phyloP scores from a whole-genome alignment of 1,140 invertebrate genomes.

The Daktulosphaira vitifoliae region DNA sequence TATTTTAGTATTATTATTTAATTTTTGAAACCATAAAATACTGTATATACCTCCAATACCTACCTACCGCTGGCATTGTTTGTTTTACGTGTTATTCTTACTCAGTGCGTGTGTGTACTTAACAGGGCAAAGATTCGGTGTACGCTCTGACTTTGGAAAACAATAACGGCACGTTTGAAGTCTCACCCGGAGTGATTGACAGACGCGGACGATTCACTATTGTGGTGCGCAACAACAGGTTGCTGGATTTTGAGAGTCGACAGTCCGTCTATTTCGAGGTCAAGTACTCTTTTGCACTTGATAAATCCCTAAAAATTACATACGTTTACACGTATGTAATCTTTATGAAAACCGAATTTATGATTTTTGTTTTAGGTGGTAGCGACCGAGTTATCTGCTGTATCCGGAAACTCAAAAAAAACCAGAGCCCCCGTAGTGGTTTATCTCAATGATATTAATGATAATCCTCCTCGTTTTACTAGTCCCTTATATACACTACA shows the following conservation, averaged over 20 bases:
- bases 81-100: not conserved
- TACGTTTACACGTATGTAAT: not conserved
- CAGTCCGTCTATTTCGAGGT: constrained; percentile 34
- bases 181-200: constrained; percentile 77
- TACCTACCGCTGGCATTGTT: not conserved
- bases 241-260: constrained; percentile 73
- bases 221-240: constrained; percentile 66
- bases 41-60: not conserved
- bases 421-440: constrained; percentile 61
- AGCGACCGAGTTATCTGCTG: constrained; percentile 40
- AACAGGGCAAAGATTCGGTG: constrained; percentile 65
- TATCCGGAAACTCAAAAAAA: constrained; percentile 48
- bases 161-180: constrained; percentile 79
- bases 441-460: constrained; percentile 78
- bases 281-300: not conserved
- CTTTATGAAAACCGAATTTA: too few species aligned
- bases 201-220: constrained; percentile 70
- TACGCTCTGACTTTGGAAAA: constrained; percentile 68
- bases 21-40: too few species aligned
- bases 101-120: not conserved
- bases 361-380: too few species aligned
- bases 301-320: not conserved
- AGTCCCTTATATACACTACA: constrained; percentile 61
- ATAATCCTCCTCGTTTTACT: constrained; percentile 75
- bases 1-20: constrained; percentile 35